Evolutionary conservation across 2,797 vertebrate genomes (phyloP).

Genomic region (Sebastiscus tertius): DNA sequence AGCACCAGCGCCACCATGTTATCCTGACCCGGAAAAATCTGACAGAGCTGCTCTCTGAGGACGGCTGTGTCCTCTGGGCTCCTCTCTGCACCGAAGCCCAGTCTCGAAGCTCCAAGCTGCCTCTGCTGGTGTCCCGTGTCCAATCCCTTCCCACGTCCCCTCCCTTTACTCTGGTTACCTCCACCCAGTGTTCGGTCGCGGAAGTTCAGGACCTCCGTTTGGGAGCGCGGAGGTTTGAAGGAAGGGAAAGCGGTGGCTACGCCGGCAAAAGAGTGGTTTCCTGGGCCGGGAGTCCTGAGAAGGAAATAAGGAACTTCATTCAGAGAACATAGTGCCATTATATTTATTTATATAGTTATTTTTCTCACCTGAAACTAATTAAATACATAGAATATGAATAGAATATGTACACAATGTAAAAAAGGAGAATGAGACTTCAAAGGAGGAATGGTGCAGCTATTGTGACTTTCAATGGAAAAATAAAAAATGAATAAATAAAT

Average conservation of each 20-base stretch:
- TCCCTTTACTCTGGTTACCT: background rate
- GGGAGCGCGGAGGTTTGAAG: slow-evolving; percentile 41
- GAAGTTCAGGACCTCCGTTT: slow-evolving; percentile 74
- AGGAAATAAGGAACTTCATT: background rate
- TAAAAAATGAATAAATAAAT: too few relatives aligned
- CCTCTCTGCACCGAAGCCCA: slow-evolving; percentile 24
- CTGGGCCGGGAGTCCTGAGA: slow-evolving; percentile 62
- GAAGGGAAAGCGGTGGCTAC: slow-evolving; percentile 27
- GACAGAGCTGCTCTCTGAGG: slow-evolving; percentile 80
- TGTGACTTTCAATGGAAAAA: too few relatives aligned
- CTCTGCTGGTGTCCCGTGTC: background rate
- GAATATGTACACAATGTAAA: too few relatives aligned
- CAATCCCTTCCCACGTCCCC: background rate
- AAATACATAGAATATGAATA: too few relatives aligned
- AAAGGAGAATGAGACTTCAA: too few relatives aligned
- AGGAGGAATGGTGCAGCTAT: too few relatives aligned
- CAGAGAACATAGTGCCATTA: background rate
- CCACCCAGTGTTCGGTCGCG: slow-evolving; percentile 60
- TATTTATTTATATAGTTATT: accelerated
- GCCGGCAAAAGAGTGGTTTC: slow-evolving; percentile 76
- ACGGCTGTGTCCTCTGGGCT: slow-evolving; percentile 73
- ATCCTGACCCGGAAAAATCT: slow-evolving; percentile 87
- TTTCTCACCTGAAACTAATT: background rate
- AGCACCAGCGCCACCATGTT: slow-evolving; percentile 86
- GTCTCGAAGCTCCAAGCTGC: background rate